Evolutionary conservation across 2,797 vertebrate genomes (phyloP), one percentile per base, ranked within the genome.

Genomic region (Xerus rutilus): DNA sequence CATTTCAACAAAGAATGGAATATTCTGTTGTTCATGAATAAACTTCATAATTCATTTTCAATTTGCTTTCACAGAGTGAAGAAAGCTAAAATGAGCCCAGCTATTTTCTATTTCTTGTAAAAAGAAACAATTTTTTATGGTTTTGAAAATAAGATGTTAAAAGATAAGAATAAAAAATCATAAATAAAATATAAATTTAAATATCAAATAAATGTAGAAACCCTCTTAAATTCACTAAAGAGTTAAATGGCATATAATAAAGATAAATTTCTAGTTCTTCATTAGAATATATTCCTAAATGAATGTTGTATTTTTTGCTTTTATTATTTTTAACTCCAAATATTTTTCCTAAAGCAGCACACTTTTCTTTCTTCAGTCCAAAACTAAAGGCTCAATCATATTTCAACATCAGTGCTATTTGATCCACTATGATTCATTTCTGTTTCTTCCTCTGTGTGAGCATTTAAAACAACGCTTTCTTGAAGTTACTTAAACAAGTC

Each of bases 391-490:
- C 15, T 17, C 21, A 7, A 25, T 52, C 20, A 39, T 57, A 79
- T 57, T 93, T 79, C 18, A 73, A n/a, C 74, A 10, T 54, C 47
- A 52, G 4, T 57, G 28, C 30, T 17, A 77, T 81, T 83, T 72
- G 47, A 86, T 20, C 11, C 2, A 91, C 15, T 52, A 20, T 2
- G 23, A 73, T 43, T 9, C 72, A 13, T 78, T 96, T 87, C 59
- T 32, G 39, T 72, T 77, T 95, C n/a, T 88, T 95, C 7, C 35
- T 94, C 23, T 83, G 20, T 5, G 77, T 79, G 70, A 94, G 35
- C n/a, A 86, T 73, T 95, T 92, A 28, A 93, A 95, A 67, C 78
- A 89, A 87, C 65, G 10, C 52, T 87, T 78, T 92, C 28, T 57
- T 52, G 25, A 79, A 83, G 9, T 13, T 54, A 30, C 64, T 84